Evolutionary conservation across 2,888 invertebrate genomes (phyloP), one percentile per base, ranked within the genome.

Genomic region (Andrena dorsata): DNA sequence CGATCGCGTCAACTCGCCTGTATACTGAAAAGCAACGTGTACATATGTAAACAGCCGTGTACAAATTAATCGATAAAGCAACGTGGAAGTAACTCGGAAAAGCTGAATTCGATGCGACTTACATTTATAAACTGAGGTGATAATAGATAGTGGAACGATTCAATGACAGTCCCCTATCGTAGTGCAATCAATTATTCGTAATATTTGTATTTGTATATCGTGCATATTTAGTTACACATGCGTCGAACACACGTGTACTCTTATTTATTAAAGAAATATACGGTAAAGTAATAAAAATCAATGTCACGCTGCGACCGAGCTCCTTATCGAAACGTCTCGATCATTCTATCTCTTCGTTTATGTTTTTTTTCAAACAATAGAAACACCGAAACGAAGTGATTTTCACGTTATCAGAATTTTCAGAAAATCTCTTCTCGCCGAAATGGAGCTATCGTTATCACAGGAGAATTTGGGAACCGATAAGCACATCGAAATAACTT

Each of bases 401-500:
- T 26, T 20, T 65, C 10, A 53, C 10, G 2, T 49, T 58, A n/a
- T 51, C 28, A 5, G 30, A 10, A 10, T 30, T 20, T 16, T 7
- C 1, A 26, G 16, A n/a, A 26, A 13, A 23, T 30, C 26, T 4
- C 10, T n/a, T 51, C 20, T 6, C 30, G n/a, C 23, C 41, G 16
- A 60, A 64, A 82, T 82, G 69, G 69, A 69, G 10, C 23, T 26
- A 1, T 23, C 20, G 8, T n/a, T 49, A 6, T 13, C 13, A 2
- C 2, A 16, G 49, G 26, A 30, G n/a, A 63, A 7, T 35, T 16
- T 30, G 7, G 4, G 10, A 1, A 0, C 23, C 13, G 80, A 88
- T 6, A 80, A 73, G 10, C 70, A 65, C 32, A 82, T 92, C 30
- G 76, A 84, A 56, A 85, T 92, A 58, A 60, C 28, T 28, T 64